These are phyloP conservation scores for Halichoerus grypus DNA, from an alignment of 2,113 vertebrate genomes.

Conservation along the genomic window DNA sequence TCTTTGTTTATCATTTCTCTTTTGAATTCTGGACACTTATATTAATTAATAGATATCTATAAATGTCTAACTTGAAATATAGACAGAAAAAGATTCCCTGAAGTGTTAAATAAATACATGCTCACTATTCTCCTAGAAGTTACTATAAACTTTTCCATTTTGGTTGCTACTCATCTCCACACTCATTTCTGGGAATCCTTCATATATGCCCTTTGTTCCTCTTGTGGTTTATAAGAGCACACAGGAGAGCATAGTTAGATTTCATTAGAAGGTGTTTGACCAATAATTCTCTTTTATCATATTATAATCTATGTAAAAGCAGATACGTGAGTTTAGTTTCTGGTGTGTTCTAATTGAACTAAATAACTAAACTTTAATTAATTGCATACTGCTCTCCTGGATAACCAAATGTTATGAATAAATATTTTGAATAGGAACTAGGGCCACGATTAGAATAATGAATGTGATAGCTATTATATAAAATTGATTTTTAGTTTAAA, in stretches of 20 bases:
- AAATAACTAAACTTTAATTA: background rate
- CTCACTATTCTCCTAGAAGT: background rate
- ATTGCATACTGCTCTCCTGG: fast-evolving
- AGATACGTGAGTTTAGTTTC: background rate
- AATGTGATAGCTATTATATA: background rate
- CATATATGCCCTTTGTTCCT: background rate
- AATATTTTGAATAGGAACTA: background rate
- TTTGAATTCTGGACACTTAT: background rate
- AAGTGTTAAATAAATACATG: background rate
- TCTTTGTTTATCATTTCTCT: background rate
- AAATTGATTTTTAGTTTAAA: background rate
- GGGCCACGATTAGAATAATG: background rate
- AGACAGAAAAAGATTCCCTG: background rate
- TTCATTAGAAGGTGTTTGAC: background rate
- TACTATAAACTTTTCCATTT: background rate
- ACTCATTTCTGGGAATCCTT: background rate
- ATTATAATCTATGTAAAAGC: background rate
- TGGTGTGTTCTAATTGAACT: background rate
- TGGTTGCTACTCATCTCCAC: background rate
- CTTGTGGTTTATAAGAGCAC: background rate
- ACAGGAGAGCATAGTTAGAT: background rate
- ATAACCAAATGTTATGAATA: background rate
- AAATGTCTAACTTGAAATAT: background rate
- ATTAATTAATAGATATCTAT: background rate
- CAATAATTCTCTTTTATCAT: background rate